Conservation (phyloP, 2,113 vertebrate species). For the Melospiza georgiana region DNA sequence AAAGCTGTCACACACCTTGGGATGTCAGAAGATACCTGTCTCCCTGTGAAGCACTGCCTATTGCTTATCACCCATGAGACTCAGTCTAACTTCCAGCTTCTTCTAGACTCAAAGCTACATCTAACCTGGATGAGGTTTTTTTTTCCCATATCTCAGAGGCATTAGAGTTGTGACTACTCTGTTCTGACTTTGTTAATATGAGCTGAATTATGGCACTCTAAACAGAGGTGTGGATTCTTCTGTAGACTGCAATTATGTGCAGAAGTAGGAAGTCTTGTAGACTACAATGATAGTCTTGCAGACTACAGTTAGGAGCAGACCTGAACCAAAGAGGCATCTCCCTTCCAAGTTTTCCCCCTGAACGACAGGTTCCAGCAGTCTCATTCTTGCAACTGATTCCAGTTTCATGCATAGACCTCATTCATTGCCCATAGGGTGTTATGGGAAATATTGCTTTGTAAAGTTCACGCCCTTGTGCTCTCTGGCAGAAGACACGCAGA, state of each 20-base stretch:
- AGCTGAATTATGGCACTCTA: background rate
- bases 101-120: background rate
- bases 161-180: background rate
- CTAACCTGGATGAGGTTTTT: background rate
- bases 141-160: background rate
- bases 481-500: background rate
- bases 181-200: background rate
- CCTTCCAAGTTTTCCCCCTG: background rate
- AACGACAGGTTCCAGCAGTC: background rate
- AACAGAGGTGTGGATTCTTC: background rate
- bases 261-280: background rate
- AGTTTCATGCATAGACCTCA: background rate
- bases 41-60: background rate
- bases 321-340: background rate
- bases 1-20: background rate
- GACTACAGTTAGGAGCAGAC: background rate
- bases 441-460: background rate
- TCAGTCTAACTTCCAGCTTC: background rate
- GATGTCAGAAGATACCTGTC: background rate
- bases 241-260: background rate
- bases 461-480: background rate
- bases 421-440: background rate
- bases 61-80: background rate
- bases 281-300: background rate
- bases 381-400: background rate